Evolutionary conservation across 64 coral and sea anemone species (phyloP).

Genomic region (Porites lutea): DNA sequence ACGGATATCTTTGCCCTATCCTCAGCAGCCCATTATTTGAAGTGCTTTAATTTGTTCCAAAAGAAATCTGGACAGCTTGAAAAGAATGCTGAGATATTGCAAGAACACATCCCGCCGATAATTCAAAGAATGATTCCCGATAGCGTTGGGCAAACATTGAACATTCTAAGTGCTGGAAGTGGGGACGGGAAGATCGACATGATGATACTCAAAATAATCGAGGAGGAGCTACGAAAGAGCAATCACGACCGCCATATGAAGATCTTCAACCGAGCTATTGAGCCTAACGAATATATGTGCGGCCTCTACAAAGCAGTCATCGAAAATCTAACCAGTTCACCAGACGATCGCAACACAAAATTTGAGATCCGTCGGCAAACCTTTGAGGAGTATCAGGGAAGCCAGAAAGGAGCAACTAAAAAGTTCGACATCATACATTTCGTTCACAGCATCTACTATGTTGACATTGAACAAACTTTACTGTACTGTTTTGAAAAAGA

Average conservation of each 20-base stretch:
- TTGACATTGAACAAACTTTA: slow-evolving; percentile 10
- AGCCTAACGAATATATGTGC: slow-evolving; percentile 7
- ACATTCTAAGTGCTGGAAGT: slow-evolving; percentile 20
- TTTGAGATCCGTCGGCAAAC: slow-evolving; percentile 1
- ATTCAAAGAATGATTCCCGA: not conserved
- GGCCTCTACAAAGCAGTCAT: not conserved
- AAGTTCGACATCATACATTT: slow-evolving; percentile 37
- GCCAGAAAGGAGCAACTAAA: not conserved
- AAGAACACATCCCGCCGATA: not conserved
- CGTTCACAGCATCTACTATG: slow-evolving; percentile 39
- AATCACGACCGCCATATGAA: not conserved
- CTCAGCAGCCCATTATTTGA: no score
- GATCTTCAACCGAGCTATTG: slow-evolving; percentile 31
- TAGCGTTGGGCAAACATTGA: not conserved
- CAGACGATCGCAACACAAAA: not conserved
- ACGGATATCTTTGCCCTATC: no score
- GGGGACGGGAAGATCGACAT: slow-evolving; percentile 4
- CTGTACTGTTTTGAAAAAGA: slow-evolving; percentile 26
- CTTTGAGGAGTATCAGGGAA: not conserved
- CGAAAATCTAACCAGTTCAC: not conserved
- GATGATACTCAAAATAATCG: slow-evolving; percentile 1
- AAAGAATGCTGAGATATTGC: not conserved
- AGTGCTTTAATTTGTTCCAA: not conserved
- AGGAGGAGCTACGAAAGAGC: not conserved
- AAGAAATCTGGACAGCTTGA: not conserved